A percentile compares a stretch with the other conserved stretches of the same genome.
phyloP scores from a whole-genome alignment of 2,797 vertebrate species.

The Valencia hispanica region DNA sequence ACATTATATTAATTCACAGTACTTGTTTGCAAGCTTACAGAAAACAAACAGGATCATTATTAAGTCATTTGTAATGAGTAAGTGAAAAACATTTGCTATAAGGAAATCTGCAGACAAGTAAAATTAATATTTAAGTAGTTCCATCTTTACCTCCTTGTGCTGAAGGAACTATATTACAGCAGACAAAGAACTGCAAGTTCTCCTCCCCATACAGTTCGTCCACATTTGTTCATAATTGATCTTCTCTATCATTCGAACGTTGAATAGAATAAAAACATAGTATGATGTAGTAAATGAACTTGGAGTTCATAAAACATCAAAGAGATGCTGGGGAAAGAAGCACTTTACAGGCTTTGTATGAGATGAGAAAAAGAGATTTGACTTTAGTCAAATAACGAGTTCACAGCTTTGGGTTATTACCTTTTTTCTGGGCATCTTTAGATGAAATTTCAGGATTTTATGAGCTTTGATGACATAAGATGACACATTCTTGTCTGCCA shows the following conservation, averaged over 20 bases:
- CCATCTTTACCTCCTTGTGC: constrained; percentile 13
- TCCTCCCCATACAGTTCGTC: constrained; percentile 20
- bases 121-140: constrained; percentile 16
- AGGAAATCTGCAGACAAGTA: not conserved
- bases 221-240: constrained; percentile 60
- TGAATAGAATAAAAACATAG: constrained; percentile 22
- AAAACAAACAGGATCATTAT: not conserved
- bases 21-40: not conserved
- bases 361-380: constrained; percentile 40
- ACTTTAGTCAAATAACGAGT: constrained; percentile 20
- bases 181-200: constrained; percentile 36
- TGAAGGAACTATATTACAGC: constrained; percentile 22
- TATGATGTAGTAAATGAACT: constrained; percentile 13
- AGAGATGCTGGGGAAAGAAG: not conserved
- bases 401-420: constrained; percentile 35
- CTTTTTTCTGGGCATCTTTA: constrained; percentile 33
- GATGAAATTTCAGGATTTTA: constrained; percentile 52
- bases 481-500: constrained; percentile 20
- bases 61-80: not conserved
- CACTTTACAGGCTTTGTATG: constrained; percentile 22
- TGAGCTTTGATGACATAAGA: constrained; percentile 40
- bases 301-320: constrained; percentile 19
- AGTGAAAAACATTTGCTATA: not conserved
- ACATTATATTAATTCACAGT: not conserved
- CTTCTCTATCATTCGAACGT: constrained; percentile 34